Evolutionary conservation across 1,140 invertebrate species (phyloP), one percentile per base, ranked within the genome.

Genomic region (Acromyrmex charruanus): DNA sequence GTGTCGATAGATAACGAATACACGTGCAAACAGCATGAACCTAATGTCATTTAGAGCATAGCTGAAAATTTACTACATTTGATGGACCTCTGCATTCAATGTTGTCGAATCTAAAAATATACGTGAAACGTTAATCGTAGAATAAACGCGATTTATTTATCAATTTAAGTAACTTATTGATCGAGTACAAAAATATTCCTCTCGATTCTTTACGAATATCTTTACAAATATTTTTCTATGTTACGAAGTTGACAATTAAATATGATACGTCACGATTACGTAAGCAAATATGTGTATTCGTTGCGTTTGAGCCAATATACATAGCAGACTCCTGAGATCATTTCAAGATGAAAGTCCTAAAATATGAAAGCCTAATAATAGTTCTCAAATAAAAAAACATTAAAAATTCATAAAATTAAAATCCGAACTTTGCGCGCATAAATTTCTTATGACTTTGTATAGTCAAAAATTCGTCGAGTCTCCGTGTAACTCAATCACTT

Each of bases 171-270:
- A 31, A 68, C 3, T 25, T 68, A n/a, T 68, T 55, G 10, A 12
- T 25, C n/a, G 39, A 68, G n/a, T 35, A 31, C 3, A 63, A 55
- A 79, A 68, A 68, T 80, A 80, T 35, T 18, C 63, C 39, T 53
- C 44, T 65, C 9, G 5, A 35, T 18, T 18, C 18, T 55, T 18
- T 39, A 44, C 25, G 7, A 12, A 80, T 39, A n/a, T 3, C 72
- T 51, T 51, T 51, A 51, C 49, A 16, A 21, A 31, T 35, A 7
- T 65, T 31, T 68, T 21, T 69, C 39, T n/a, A 39, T 7, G 49
- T 7, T 16, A 28, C 14, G 7, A 21, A 80, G 61, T 61, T 61
- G 25, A 69, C 12, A 14, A 25, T 14, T n/a, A 4, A 21, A 12
- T 65, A 31, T 18, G 16, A 12, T 9, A 16, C 61, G 77, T 79